Evolutionary conservation across 2,113 vertebrate genomes (phyloP).

Genomic region (Carettochelys insculpta): DNA sequence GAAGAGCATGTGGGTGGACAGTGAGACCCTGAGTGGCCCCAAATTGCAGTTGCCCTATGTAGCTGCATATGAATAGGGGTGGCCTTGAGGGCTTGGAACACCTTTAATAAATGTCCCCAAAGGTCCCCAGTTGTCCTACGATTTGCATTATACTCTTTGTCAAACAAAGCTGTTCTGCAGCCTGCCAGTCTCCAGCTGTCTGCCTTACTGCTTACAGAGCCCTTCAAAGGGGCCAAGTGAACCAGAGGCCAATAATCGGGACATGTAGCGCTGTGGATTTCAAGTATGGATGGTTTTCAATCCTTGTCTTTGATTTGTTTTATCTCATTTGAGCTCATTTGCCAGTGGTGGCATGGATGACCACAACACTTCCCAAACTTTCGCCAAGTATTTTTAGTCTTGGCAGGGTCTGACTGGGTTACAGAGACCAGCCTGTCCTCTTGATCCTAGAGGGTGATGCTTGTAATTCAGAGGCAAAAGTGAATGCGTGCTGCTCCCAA

Average conservation of each 20-base stretch:
- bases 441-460: not conserved
- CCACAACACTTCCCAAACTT: not conserved
- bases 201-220: not conserved
- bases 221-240: not conserved
- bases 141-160: not conserved
- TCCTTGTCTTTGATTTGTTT: not conserved
- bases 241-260: not conserved
- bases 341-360: not conserved
- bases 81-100: too few relatives aligned
- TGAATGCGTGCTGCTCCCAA: not conserved
- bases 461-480: not conserved
- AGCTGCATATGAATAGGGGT: too few relatives aligned
- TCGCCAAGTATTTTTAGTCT: not conserved
- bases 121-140: not conserved
- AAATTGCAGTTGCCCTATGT: too few relatives aligned
- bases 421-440: not conserved
- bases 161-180: not conserved
- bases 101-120: not conserved
- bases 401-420: not conserved
- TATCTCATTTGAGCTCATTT: not conserved
- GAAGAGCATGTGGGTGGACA: too few relatives aligned
- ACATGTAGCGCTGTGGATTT: not conserved
- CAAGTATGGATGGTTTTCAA: not conserved
- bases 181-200: not conserved
- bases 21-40: too few relatives aligned